Conservation (phyloP, 2,888 invertebrate genomes). For the Autographa gamma region DNA sequence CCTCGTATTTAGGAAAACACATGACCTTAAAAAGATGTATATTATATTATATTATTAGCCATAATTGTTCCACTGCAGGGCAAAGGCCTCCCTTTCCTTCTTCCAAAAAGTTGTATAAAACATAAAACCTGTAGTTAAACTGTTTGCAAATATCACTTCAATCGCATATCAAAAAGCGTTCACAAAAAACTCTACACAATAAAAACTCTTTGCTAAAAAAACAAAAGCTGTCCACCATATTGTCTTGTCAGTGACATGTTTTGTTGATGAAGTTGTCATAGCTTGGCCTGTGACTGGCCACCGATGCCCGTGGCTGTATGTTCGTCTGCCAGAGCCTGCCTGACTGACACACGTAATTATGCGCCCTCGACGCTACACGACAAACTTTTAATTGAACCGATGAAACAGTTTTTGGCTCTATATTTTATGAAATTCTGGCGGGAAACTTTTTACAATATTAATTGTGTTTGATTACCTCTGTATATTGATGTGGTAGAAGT, state of each 20-base stretch:
- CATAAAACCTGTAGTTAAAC: no score
- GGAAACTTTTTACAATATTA: conserved; percentile 47
- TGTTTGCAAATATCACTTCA: background rate
- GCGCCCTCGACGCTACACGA: conserved; percentile 53
- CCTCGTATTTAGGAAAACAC: no score
- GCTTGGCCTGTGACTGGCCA: background rate
- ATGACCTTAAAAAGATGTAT: no score
- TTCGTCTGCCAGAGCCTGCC: conserved; percentile 10
- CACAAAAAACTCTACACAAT: no score
- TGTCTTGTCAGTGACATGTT: conserved; percentile 1
- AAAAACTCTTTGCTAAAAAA: no score
- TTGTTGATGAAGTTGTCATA: background rate
- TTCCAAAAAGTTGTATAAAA: no score
- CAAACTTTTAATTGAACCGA: conserved; percentile 78
- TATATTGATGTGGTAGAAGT: conserved; percentile 1
- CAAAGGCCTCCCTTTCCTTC: no score
- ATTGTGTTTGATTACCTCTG: conserved; percentile 29
- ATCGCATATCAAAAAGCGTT: background rate
- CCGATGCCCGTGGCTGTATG: conserved; percentile 9
- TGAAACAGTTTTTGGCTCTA: conserved; percentile 66
- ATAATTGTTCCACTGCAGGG: no score
- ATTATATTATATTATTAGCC: no score
- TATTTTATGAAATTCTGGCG: conserved; percentile 59
- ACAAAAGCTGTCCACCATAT: background rate
- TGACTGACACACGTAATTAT: conserved; percentile 71